Evolutionary conservation across 2,113 vertebrate genomes (phyloP), one percentile per base, ranked within the genome.

Genomic region (Scortum barcoo): DNA sequence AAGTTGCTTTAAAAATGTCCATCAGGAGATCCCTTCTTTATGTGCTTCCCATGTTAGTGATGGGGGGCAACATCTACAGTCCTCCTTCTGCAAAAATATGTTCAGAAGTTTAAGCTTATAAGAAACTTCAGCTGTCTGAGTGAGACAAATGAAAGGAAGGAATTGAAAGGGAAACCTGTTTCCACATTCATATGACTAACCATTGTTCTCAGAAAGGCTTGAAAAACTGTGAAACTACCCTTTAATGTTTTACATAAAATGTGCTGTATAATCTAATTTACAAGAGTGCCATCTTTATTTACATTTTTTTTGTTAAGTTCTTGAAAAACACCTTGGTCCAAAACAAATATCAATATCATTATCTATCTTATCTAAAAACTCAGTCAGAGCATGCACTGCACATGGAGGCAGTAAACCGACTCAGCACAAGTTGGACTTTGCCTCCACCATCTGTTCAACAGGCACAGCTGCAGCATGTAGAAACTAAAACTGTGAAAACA

Each of bases 401-500:
- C 20, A 14, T 0, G 0, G 33, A 48, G 38, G 4, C 1, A 20
- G 10, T 38, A n/a, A 78, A 74, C 26, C 19, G 3, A 1, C 16
- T 26, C 1, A 51, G 5, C 11, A 74, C 17, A 62, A 44, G 26
- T n/a, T 76, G 28, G 76, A 69, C 62, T 92, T 60, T 93, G 85
- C 70, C 76, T 65, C 90, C 89, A 91, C 81, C 88, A 17, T 78
- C 66, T 92, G 90, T 80, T 81, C 57, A 82, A 42, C 30, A 58
- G 58, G 63, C 14, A 70, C 5, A 74, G 16, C 33, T 90, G 60
- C 88, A 88, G 84, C 44, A 7, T 62, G 30, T 24, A 51, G 1
- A 19, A 22, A 36, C 12, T 16, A 10, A 12, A 65, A 7, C 8
- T 19, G 5, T 11, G 60, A 19, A 72, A 46, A 19, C 13, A 24